A percentile compares a stretch with the other conserved stretches of the same genome.
phyloP scores from a whole-genome alignment of 2,797 vertebrate genomes.

The Cottoperca gobio region DNA sequence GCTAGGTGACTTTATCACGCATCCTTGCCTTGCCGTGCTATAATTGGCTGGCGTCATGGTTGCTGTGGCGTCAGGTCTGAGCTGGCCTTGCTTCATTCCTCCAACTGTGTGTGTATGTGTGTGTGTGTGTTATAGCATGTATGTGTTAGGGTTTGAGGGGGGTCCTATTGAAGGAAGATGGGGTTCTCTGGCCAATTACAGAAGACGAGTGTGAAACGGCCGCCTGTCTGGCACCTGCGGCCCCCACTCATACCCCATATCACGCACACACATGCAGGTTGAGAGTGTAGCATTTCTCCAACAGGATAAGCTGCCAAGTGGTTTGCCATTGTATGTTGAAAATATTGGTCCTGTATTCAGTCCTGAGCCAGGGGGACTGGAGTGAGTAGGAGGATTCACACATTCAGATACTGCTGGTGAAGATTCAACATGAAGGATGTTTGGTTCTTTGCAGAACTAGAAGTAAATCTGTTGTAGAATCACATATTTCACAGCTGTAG shows the following conservation, averaged over 20 bases:
- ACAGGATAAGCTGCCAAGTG: slow-evolving; percentile 66
- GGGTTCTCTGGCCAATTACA: slow-evolving; percentile 86
- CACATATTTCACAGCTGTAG: slow-evolving; percentile 7
- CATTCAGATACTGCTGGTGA: slow-evolving; percentile 25
- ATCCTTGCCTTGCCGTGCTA: slow-evolving; percentile 80
- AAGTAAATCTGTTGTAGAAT: slow-evolving; percentile 28
- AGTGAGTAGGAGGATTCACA: slow-evolving; percentile 51
- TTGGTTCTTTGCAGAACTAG: slow-evolving; percentile 1
- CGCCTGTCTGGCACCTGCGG: slow-evolving; percentile 86
- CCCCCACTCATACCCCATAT: slow-evolving; percentile 73
- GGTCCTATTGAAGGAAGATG: slow-evolving; percentile 67
- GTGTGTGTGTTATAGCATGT: slow-evolving; percentile 1
- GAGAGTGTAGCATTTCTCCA: slow-evolving; percentile 60
- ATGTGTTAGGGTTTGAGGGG: slow-evolving; percentile 29
- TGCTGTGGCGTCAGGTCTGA: slow-evolving; percentile 85
- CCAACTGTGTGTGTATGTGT: slow-evolving; percentile 47
- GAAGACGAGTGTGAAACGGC: slow-evolving; percentile 87
- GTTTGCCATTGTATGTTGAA: slow-evolving; percentile 57
- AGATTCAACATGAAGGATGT: slow-evolving; percentile 24
- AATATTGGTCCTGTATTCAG: slow-evolving; percentile 43
- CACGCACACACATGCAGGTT: slow-evolving; percentile 48
- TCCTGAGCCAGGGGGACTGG: slow-evolving; percentile 38
- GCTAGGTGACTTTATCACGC: slow-evolving; percentile 90
- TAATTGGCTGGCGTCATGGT: slow-evolving; percentile 89
- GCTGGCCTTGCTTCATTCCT: slow-evolving; percentile 84